Evolutionary conservation across 2,797 vertebrate species (phyloP), one percentile per base, ranked within the genome.

Genomic region (Hydrolagus colliei): DNA sequence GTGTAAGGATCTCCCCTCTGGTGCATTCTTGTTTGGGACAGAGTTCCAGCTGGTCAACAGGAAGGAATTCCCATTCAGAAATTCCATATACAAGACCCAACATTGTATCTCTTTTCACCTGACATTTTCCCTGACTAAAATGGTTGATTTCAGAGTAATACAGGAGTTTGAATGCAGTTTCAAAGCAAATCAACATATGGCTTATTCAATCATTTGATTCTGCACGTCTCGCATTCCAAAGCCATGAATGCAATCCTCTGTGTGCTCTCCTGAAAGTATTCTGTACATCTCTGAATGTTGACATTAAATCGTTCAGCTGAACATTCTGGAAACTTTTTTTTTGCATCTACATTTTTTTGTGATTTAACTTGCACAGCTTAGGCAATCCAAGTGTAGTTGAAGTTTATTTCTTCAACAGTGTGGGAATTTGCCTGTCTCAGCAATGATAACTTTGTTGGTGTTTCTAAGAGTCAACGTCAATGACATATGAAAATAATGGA

Each of bases 121-220:
- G 62, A 32, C 65, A 63, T 67, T 71, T 18, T 11, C 79, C 62
- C 65, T 18, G 62, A 67, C 10, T 71, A 52, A 52, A 52, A 52
- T 52, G 41, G 65, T 20, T 84, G 16, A 35, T 35, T 41, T 35
- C 65, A 84, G 67, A 11, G 52, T 71, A n/a, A 84, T 11, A 5
- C 79, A 71, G 16, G 16, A 41, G 79, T 27, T 84, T 63, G 71
- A 67, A 10, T 35, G n/a, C 14, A 18, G 11, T 13, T 68, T 63
- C 32, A 14, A 65, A 80, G 61, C 77, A 65, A 65, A n/a, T 35
- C 61, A 22, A 65, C 22, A 62, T 65, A 79, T 10, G 62, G 62
- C 78, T 65, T 79, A n/a, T 61, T 61, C 75, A n/a, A n/a, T 77
- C 75, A 52, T 77, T 77, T 77, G 61, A 71, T 68, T 71, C 79